phyloP scores from a whole-genome alignment of 1,140 invertebrate genomes.

The Psilanteris sp. region DNA sequence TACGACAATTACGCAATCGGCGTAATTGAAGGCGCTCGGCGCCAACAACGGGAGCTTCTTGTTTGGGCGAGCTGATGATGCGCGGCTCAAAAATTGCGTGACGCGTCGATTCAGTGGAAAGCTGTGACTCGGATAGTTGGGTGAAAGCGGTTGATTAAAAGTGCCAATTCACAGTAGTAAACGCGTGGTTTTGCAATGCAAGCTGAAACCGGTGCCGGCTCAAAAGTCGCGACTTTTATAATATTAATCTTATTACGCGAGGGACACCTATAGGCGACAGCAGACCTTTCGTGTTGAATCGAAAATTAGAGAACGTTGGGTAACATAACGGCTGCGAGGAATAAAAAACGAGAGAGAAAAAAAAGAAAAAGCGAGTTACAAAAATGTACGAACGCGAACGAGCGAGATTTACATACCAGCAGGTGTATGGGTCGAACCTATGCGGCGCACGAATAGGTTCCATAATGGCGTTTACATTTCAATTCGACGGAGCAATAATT shows the following conservation, averaged over 20 bases:
- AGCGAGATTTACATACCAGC: constrained; percentile 58
- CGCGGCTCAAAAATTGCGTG: background rate
- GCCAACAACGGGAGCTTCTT: no score
- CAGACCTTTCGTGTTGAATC: constrained; percentile 49
- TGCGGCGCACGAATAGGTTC: background rate
- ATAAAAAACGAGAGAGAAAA: constrained; percentile 27
- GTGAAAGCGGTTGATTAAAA: constrained; percentile 44
- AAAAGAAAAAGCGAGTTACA: background rate
- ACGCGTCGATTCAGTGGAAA: constrained; percentile 37
- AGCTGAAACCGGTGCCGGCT: constrained; percentile 37
- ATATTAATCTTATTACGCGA: constrained; percentile 57
- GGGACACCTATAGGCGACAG: constrained; percentile 53
- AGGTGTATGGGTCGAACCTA: constrained; percentile 19
- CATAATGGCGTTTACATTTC: constrained; percentile 4
- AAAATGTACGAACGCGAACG: constrained; percentile 46
- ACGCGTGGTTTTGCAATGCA: constrained; percentile 19
- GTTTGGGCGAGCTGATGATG: no score
- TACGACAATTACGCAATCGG: no score
- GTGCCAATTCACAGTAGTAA: constrained; percentile 26
- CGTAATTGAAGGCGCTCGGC: no score
- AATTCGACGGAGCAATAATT: constrained; percentile 12
- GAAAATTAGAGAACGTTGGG: constrained; percentile 57
- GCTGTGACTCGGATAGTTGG: constrained; percentile 1
- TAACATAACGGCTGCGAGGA: constrained; percentile 15
- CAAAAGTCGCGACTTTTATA: constrained; percentile 39